Percentiles rank a stretch among this genome's conserved stretches.
These are phyloP conservation scores for Mythimna loreyi DNA, from an alignment of 2,888 invertebrate genomes.

Conservation along the genomic window DNA sequence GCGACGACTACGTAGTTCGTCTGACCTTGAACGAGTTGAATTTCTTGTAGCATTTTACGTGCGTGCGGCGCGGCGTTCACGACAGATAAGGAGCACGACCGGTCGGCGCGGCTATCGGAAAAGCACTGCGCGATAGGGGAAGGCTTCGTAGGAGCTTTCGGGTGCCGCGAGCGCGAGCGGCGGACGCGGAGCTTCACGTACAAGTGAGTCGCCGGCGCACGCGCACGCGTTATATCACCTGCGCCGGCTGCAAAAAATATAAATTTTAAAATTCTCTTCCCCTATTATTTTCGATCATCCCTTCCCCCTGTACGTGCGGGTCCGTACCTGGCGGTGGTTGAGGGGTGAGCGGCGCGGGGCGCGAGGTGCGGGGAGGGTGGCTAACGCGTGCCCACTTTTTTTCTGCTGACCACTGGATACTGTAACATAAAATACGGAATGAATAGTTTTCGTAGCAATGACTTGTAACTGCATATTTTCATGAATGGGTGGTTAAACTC, in stretches of 20 bases:
- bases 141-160: conserved; percentile 79
- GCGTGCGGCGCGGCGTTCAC: conserved; percentile 77
- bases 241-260: conserved; percentile 91
- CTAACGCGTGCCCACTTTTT: conserved; percentile 89
- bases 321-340: conserved; percentile 87
- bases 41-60: conserved; percentile 89
- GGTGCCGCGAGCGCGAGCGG: conserved; percentile 76
- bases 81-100: conserved; percentile 76
- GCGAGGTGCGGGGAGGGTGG: conserved; percentile 70
- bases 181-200: conserved; percentile 85
- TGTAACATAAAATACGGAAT: conserved; percentile 68
- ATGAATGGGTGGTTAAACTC: conserved; percentile 17
- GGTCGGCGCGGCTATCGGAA: conserved; percentile 80
- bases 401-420: conserved; percentile 83
- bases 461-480: conserved; percentile 10
- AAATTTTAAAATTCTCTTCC: conserved; percentile 90
- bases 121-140: conserved; percentile 79
- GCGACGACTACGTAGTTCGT: conserved; percentile 92
- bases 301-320: conserved; percentile 89
- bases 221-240: conserved; percentile 90
- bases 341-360: conserved; percentile 67
- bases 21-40: conserved; percentile 90
- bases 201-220: conserved; percentile 89
- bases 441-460: conserved; percentile 36
- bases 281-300: conserved; percentile 91